Base-by-base conservation (phyloP, 2,797 vertebrate genomes). In the Mormyrops attenuatus region DNA sequence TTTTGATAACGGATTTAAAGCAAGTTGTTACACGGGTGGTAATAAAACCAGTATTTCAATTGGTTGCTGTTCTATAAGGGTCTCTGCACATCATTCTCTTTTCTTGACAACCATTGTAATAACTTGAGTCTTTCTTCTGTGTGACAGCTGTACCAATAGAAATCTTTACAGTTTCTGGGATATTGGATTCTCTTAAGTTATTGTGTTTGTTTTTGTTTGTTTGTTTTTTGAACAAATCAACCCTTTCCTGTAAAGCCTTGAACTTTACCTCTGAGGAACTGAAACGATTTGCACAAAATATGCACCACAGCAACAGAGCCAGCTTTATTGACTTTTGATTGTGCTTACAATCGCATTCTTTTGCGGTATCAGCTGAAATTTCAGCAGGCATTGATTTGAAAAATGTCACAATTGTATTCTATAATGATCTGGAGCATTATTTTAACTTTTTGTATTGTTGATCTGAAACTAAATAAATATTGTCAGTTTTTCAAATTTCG, bases 271-370 rank as follows among this genome's bases (percentile, higher is more conserved):
- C 9, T 30, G 7, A 20, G 57, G 38, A 57, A 30, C 17, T 69
- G n/a, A 41, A 57, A 77, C 7, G 53, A 55, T 57, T 69, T 90
- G 69, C 84, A 47, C 47, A 55, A 85, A 86, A 85, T 41, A 82
- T 47, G 22, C 13, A 34, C 87, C 15, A 82, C 34, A 11, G 26
- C 60, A 50, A 84, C 55, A 88, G 53, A 17, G 17, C 38, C 90
- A 84, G 60, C 66, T 89, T 55, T 90, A 93, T 92, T 91, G 91
- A 92, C 92, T 92, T 90, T 91, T 91, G 89, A 91, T 92, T 89
- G 88, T 89, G 20, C 85, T 90, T 55, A 66, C 88, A 88, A 89
- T 91, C 91, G 86, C 91, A 91, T 92, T 91, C 86, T 60, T 88
- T n/a, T 22, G 77, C 30, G 63, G 87, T 88, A 88, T 90, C 89